Evolutionary conservation across 1,140 invertebrate genomes (phyloP), one percentile per base, ranked within the genome.

Genomic region (Capitella teleta): DNA sequence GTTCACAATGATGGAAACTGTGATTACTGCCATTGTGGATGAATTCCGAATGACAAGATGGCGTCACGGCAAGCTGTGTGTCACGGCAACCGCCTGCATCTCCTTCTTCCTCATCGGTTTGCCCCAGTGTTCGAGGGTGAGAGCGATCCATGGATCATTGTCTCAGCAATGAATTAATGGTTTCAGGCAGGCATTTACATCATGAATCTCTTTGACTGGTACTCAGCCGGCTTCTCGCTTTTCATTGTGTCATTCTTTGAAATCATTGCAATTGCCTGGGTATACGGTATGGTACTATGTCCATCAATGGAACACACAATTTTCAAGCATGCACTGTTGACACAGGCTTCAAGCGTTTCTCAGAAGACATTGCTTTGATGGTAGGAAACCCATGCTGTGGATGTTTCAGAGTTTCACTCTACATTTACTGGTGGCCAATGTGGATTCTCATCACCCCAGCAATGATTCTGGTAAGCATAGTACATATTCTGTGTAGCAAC

Each of bases 21-120:
- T 87, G 0, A 81, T 84, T 12, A 87, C 85, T 2, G 83, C 83
- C 52, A 80, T 87, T 54, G 76, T 84, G 47, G 85, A 87, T 24
- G 47, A 49, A 23, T 45, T 49, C 26, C n/a, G 3, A 16, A 40
- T 18, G 34, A n/a, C 25, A 19, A 30, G 28, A 19, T 8, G 16
- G 18, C 42, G 16, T 5, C 25, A 32, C 8, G 21, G 47, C n/a
- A 38, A 49, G 21, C 1, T 49, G 5, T 8, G 21, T 5, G 24
- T 49, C 36, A 49, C 37, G 3, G 14, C 28, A 18, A 14, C n/a
- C 36, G 14, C 41, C 23, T 49, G 47, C 21, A 30, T 41, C 4
- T 14, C 8, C 18, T n/a, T 49, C 18, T 49, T 49, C 47, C 37
- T 49, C 18, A n/a, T 18, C 36, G 47, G 47, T 23, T 25, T 49